Evolutionary conservation across 2,888 invertebrate genomes (phyloP), one percentile per base, ranked within the genome.

Genomic region (Drosophila buzzatii): DNA sequence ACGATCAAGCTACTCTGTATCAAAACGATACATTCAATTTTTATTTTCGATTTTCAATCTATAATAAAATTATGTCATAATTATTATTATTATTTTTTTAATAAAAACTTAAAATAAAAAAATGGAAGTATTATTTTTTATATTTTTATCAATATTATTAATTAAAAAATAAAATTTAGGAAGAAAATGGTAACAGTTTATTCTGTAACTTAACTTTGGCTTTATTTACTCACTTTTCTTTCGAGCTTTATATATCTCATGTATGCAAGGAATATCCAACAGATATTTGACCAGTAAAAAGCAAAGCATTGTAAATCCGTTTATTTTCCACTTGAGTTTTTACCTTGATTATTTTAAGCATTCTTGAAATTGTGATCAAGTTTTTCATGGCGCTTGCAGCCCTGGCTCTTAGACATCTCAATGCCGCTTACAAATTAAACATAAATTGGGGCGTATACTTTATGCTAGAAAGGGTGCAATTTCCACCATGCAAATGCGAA

Each of bases 381-480:
- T 16, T 16, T 0, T 0, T 2, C n/a, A 7, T n/a, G 18, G 1
- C 14, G 16, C 3, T 51, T 47, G 67, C 55, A 67, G n/a, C 76
- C 70, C 67, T 71, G 72, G 60, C 45, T 49, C 44, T 10, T 5
- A 3, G 31, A 49, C 56, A 64, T 70, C 57, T 27, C 55, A 18
- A 9, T 60, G 27, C 35, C 35, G 39, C 37, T 52, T 31, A 41
- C 56, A 69, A 62, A 70, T 76, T 66, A 60, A 63, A 62, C 76
- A 76, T 70, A 70, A 80, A 62, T 76, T 66, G 47, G 35, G 35
- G 45, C 59, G 59, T 53, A 71, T 59, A 63, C 60, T 51, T 76
- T 56, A 47, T 18, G 53, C 76, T 76, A 67, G 60, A 70, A 71
- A 62, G 81, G 72, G 72, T 81, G 64, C 59, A 53, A 76, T 52